phyloP scores from a whole-genome alignment of 2,888 invertebrate species.

The Tetanocera ferruginea region DNA sequence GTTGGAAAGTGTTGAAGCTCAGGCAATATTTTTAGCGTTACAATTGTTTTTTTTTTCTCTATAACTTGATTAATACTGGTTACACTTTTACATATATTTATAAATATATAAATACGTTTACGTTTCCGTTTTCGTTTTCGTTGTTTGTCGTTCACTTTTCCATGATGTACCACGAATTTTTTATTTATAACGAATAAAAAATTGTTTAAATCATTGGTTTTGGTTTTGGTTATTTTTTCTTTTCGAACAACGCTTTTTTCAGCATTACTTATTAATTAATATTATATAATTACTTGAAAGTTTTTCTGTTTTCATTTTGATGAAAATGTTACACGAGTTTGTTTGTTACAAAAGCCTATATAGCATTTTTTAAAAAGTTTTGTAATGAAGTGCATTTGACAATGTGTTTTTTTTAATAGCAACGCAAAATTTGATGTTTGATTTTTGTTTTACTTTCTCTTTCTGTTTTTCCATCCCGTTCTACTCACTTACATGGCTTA shows the following conservation, averaged over 20 bases:
- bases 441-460: conserved; percentile 57
- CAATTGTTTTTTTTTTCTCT: conserved; percentile 9
- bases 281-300: conserved; percentile 34
- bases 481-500: conserved; percentile 22
- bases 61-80: conserved; percentile 3
- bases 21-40: neutral
- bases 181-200: neutral
- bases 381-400: conserved; percentile 54
- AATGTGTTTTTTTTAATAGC: conserved; percentile 45
- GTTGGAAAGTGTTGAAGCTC: conserved; percentile 5
- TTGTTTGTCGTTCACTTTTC: conserved; percentile 17
- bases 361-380: conserved; percentile 55
- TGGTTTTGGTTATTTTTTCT: conserved; percentile 30
- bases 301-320: conserved; percentile 40
- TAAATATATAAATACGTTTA: conserved; percentile 19
- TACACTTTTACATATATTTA: neutral
- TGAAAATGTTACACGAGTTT: conserved; percentile 47
- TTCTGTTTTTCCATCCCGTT: conserved; percentile 56
- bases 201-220: conserved; percentile 1
- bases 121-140: conserved; percentile 8
- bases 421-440: conserved; percentile 45
- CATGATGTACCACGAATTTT: conserved; percentile 19
- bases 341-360: conserved; percentile 51
- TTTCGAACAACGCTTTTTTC: conserved; percentile 39
- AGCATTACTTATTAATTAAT: conserved; percentile 25